Evolutionary conservation across 2,113 vertebrate genomes (phyloP).

Genomic region (Campylorhamphus procurvoides): DNA sequence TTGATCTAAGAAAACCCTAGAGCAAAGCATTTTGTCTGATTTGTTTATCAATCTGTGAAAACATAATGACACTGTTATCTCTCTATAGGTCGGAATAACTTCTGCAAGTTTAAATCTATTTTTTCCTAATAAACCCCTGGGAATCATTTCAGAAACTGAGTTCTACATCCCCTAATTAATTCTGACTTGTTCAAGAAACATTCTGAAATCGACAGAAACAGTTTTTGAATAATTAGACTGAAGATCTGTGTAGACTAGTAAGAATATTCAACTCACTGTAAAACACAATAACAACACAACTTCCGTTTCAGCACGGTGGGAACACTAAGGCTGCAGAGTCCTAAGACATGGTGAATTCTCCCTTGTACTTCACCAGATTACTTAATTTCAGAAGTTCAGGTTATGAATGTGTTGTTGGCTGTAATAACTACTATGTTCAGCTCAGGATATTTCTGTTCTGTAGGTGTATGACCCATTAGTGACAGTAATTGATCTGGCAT

Average conservation of each 20-base stretch:
- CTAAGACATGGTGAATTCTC: background rate
- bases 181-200: background rate
- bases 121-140: background rate
- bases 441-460: background rate
- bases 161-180: background rate
- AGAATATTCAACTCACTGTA: background rate
- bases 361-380: background rate
- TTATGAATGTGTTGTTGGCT: background rate
- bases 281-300: background rate
- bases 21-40: background rate
- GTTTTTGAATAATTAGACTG: background rate
- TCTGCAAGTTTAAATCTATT: background rate
- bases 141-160: background rate
- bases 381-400: background rate
- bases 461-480: background rate
- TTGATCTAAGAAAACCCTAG: background rate
- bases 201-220: background rate
- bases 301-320: background rate
- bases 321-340: background rate
- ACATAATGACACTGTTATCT: background rate
- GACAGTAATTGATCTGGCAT: slow-evolving; percentile 27
- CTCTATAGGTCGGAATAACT: background rate
- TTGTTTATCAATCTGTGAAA: background rate
- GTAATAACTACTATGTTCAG: background rate
- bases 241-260: background rate